These are phyloP conservation scores for Muscicapa comitata DNA, from an alignment of 2,797 vertebrate species.

Conservation along the genomic window DNA sequence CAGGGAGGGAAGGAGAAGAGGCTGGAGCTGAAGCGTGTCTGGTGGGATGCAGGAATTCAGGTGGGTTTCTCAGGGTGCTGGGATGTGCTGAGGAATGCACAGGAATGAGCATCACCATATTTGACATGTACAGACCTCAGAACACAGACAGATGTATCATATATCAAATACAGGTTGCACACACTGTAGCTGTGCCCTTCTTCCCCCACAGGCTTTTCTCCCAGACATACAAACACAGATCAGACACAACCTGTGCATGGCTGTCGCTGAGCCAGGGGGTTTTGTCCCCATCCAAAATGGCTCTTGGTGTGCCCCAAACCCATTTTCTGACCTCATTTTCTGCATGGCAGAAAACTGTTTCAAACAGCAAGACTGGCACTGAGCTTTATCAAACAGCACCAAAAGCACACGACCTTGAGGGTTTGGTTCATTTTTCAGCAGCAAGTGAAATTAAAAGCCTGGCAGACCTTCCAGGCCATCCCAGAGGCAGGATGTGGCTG, in stretches of 20 bases:
- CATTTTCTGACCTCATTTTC: background rate
- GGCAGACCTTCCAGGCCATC: rapidly evolving
- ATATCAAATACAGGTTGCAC: rapidly evolving
- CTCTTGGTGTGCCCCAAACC: rapidly evolving
- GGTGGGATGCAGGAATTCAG: background rate
- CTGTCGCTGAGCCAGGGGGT: background rate
- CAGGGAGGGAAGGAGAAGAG: background rate
- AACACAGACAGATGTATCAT: background rate
- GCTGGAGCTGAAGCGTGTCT: background rate
- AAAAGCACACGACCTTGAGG: background rate
- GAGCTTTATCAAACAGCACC: background rate
- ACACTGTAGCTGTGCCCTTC: rapidly evolving
- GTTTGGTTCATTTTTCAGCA: background rate
- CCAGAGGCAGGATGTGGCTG: background rate
- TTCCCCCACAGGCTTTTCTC: background rate
- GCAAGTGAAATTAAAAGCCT: background rate
- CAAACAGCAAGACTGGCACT: rapidly evolving
- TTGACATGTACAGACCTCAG: rapidly evolving
- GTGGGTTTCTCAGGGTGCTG: background rate
- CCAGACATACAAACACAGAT: background rate
- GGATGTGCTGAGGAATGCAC: background rate
- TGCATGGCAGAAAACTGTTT: rapidly evolving
- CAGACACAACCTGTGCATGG: rapidly evolving
- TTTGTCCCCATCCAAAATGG: background rate
- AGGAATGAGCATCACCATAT: rapidly evolving